Conservation (phyloP, 1,140 invertebrate genomes). For the Atopsyche davidsoni region DNA sequence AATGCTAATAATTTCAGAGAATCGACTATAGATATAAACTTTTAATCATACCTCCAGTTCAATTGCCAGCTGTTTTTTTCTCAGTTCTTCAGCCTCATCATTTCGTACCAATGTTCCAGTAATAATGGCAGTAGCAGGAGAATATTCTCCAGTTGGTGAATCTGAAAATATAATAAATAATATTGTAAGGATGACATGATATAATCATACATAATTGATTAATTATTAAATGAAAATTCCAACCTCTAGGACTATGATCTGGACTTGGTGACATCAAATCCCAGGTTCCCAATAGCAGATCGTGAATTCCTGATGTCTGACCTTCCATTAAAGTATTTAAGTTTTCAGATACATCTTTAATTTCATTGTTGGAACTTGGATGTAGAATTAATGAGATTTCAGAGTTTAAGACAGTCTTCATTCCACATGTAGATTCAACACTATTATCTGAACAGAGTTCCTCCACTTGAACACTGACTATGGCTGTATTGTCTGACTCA, state of each 20-base stretch:
- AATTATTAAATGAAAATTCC: neutral
- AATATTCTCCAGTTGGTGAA: constrained; percentile 21
- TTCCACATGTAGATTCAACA: too few relatives aligned
- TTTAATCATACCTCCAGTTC: constrained; percentile 23
- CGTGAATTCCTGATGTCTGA: neutral
- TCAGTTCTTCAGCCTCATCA: constrained; percentile 25
- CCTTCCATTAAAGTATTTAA: neutral
- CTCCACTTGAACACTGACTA: too few relatives aligned
- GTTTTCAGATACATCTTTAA: too few relatives aligned
- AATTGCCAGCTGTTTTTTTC: constrained; percentile 26
- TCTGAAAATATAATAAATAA: constrained; percentile 11
- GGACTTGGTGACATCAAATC: constrained; percentile 12
- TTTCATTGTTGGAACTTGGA: too few relatives aligned
- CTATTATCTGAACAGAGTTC: too few relatives aligned
- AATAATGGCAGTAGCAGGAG: constrained; percentile 4
- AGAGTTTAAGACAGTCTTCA: too few relatives aligned
- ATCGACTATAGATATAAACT: too few relatives aligned
- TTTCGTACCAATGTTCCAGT: constrained; percentile 7
- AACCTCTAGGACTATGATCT: constrained; percentile 13
- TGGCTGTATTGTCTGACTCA: too few relatives aligned
- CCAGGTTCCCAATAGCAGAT: constrained; percentile 1
- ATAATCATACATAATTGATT: neutral
- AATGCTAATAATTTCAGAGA: too few relatives aligned
- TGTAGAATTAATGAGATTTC: too few relatives aligned
- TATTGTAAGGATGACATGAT: neutral